These are phyloP conservation scores for Aurelia coerulea DNA, from an alignment of 30 jellyfish, hydroid and myxozoan genomes.

Conservation along the genomic window DNA sequence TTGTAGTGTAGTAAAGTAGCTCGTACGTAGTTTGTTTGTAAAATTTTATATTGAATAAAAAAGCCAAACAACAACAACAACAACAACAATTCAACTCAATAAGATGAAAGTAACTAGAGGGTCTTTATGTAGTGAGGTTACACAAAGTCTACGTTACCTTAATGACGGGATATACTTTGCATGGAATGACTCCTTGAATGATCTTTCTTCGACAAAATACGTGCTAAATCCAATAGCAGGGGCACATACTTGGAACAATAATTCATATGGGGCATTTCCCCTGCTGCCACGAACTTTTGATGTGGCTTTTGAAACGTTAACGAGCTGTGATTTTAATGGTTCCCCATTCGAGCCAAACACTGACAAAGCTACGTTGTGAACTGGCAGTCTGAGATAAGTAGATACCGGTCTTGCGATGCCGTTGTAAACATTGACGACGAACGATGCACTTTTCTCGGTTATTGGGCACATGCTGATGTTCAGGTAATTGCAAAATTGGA, in stretches of 20 bases:
- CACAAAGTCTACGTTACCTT: no score
- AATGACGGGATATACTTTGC: no score
- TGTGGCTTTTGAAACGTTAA: constrained; percentile 79
- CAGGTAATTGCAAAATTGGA: constrained; percentile 73
- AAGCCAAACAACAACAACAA: no score
- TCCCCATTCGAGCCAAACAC: constrained; percentile 80
- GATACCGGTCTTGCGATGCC: constrained; percentile 78
- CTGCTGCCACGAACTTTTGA: constrained; percentile 52
- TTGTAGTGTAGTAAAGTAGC: no score
- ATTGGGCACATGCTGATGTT: constrained; percentile 84
- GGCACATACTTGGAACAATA: constrained; percentile 67
- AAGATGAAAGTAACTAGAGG: no score
- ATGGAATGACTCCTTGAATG: no score
- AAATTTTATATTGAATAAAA: no score
- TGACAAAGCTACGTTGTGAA: constrained; percentile 20
- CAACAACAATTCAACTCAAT: no score
- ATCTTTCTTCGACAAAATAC: constrained; percentile 62
- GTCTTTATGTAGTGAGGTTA: no score
- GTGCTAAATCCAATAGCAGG: constrained; percentile 87
- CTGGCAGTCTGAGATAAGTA: constrained; percentile 74
- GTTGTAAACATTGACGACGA: constrained; percentile 78
- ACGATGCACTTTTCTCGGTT: constrained; percentile 71
- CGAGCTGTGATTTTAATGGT: constrained; percentile 76
- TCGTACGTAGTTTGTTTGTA: no score
- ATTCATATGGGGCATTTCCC: constrained; percentile 85